Conservation (phyloP, 2,888 invertebrate genomes). For the Halocaridina rubra region DNA sequence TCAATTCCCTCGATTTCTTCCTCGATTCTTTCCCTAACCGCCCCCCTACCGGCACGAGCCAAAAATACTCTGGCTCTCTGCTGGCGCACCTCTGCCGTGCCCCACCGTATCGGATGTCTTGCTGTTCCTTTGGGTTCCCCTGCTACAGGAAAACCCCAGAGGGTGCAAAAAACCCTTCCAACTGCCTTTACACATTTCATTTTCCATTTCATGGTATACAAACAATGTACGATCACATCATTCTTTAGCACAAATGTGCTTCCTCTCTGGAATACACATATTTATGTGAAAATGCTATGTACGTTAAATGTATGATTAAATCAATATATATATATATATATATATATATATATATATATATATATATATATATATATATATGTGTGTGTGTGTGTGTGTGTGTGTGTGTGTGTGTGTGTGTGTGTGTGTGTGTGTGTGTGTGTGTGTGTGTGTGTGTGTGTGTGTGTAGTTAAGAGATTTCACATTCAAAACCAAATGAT, state of each 20-base stretch:
- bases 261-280: not conserved
- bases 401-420: not conserved
- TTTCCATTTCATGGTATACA: too few relatives aligned
- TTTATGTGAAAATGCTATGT: not conserved
- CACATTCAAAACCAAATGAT: too few relatives aligned
- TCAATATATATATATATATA: not conserved
- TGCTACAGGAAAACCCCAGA: not conserved
- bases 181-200: too few relatives aligned
- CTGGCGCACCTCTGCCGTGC: conserved; percentile 25
- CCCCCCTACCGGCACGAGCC: conserved; percentile 49
- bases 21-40: not conserved
- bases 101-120: conserved; percentile 44
- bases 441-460: conserved; percentile 20
- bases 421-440: too few relatives aligned
- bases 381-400: not conserved
- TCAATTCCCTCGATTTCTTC: not conserved
- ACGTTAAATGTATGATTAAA: not conserved
- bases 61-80: conserved; percentile 47
- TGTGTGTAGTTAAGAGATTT: not conserved
- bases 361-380: not conserved
- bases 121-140: not conserved
- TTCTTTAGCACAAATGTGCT: too few relatives aligned
- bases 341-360: not conserved
- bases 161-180: not conserved
- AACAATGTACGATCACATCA: too few relatives aligned